phyloP scores from a whole-genome alignment of 2,888 invertebrate genomes.

The Salpingus planirostris region DNA sequence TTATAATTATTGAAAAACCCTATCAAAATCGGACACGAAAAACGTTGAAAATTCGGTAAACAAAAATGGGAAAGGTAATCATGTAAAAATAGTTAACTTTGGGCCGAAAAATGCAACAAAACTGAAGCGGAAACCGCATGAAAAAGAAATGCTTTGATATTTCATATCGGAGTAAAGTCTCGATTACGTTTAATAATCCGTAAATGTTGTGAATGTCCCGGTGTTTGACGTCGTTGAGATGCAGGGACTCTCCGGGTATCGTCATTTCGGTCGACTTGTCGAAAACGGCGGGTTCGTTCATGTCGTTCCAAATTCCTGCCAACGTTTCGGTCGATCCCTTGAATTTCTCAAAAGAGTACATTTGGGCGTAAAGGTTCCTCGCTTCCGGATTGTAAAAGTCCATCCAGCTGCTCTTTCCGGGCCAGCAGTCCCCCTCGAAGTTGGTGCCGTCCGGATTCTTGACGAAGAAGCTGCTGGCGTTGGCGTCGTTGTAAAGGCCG shows the following conservation, averaged over 20 bases:
- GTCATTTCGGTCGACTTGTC: conserved; percentile 42
- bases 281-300: conserved; percentile 99
- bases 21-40: too few relatives aligned
- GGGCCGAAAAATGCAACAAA: too few relatives aligned
- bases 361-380: conserved; percentile 64
- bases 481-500: conserved; percentile 41
- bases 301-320: conserved; percentile 94
- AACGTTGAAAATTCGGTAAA: too few relatives aligned
- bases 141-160: too few relatives aligned
- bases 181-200: conserved; percentile 54
- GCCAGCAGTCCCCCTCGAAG: conserved; percentile 56
- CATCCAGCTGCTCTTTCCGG: conserved; percentile 8
- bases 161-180: neutral
- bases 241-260: conserved; percentile 34
- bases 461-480: conserved; percentile 67
- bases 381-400: conserved; percentile 57
- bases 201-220: conserved; percentile 88
- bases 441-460: conserved; percentile 79
- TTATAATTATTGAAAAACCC: conserved; percentile 1
- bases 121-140: too few relatives aligned
- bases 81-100: too few relatives aligned
- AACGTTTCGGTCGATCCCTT: conserved; percentile 47
- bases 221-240: conserved; percentile 69
- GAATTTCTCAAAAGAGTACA: conserved; percentile 38
- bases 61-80: too few relatives aligned